Evolutionary conservation across 2,113 vertebrate species (phyloP).

Genomic region (Sceloporus tristichus): DNA sequence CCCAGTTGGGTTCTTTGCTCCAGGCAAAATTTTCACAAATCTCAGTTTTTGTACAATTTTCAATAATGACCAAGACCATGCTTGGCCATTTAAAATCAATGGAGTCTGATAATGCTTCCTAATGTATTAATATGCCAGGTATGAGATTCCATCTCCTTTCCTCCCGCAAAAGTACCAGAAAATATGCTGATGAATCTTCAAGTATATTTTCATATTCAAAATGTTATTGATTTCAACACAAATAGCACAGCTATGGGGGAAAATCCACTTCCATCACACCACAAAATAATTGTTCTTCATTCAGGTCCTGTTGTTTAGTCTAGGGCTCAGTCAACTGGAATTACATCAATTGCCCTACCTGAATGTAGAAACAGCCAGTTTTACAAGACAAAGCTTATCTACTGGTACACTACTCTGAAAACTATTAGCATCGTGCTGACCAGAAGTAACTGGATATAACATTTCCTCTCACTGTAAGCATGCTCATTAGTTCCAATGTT

Average conservation of each 20-base stretch:
- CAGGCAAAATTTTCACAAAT: background rate
- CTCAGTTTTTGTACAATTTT: slow-evolving; percentile 8
- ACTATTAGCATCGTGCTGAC: slow-evolving; percentile 74
- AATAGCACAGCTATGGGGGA: slow-evolving; percentile 69
- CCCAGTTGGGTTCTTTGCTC: slow-evolving; percentile 38
- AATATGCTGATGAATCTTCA: slow-evolving; percentile 75
- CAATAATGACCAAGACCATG: background rate
- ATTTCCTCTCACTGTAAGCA: slow-evolving; percentile 68
- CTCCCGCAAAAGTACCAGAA: slow-evolving; percentile 73
- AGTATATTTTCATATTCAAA: slow-evolving; percentile 72
- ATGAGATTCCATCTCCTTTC: slow-evolving; percentile 72
- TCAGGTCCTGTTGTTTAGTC: slow-evolving; percentile 62
- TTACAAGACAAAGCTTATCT: slow-evolving; percentile 64
- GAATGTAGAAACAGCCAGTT: slow-evolving; percentile 63
- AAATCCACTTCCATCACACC: slow-evolving; percentile 52
- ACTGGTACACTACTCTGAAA: slow-evolving; percentile 75
- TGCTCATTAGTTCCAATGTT: slow-evolving; percentile 70
- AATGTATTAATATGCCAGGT: slow-evolving; percentile 66
- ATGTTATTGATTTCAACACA: slow-evolving; percentile 76
- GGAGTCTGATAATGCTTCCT: slow-evolving; percentile 55
- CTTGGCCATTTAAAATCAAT: slow-evolving; percentile 54
- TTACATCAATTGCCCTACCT: slow-evolving; percentile 61
- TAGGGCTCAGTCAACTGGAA: slow-evolving; percentile 62
- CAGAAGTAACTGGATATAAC: slow-evolving; percentile 67
- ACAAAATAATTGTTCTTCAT: slow-evolving; percentile 63